These are phyloP conservation scores for Trialeurodes vaporariorum DNA, from an alignment of 1,140 invertebrate genomes.

Conservation along the genomic window DNA sequence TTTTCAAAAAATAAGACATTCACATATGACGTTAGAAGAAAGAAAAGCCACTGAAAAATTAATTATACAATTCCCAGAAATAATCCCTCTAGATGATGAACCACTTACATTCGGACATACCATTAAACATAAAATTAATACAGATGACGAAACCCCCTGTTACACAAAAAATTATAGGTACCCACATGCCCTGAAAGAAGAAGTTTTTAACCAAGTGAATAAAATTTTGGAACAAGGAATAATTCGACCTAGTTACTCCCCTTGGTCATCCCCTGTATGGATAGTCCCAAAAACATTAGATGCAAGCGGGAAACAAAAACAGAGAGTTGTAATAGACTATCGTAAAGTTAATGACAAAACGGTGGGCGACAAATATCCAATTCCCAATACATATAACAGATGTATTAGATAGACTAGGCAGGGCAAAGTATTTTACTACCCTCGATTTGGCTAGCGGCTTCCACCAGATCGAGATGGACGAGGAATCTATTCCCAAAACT, in stretches of 20 bases:
- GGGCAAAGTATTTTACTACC: constrained; percentile 33
- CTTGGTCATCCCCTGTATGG: constrained; percentile 10
- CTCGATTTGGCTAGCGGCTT: constrained; percentile 40
- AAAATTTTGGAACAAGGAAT: constrained; percentile 18
- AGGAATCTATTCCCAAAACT: constrained; percentile 34
- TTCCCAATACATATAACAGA: constrained; percentile 42
- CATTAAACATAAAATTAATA: constrained; percentile 12
- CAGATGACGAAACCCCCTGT: background rate
- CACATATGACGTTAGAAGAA: background rate
- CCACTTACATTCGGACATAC: background rate
- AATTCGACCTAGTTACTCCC: constrained; percentile 4
- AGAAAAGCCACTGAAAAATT: background rate
- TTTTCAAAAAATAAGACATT: background rate
- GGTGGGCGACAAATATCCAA: constrained; percentile 34
- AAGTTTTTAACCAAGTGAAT: constrained; percentile 4
- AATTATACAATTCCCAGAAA: constrained; percentile 2
- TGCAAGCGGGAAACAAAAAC: constrained; percentile 26
- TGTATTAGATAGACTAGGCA: constrained; percentile 33
- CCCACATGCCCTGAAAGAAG: constrained; percentile 3
- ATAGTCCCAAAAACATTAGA: constrained; percentile 14
- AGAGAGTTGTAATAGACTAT: constrained; percentile 32
- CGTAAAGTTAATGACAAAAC: constrained; percentile 31
- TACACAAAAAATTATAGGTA: constrained; percentile 3
- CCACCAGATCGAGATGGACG: constrained; percentile 37
- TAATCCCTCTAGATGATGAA: constrained; percentile 8